These are phyloP conservation scores for Peromyscus melanophrys DNA, from an alignment of 2,797 vertebrate species.

Conservation along the genomic window DNA sequence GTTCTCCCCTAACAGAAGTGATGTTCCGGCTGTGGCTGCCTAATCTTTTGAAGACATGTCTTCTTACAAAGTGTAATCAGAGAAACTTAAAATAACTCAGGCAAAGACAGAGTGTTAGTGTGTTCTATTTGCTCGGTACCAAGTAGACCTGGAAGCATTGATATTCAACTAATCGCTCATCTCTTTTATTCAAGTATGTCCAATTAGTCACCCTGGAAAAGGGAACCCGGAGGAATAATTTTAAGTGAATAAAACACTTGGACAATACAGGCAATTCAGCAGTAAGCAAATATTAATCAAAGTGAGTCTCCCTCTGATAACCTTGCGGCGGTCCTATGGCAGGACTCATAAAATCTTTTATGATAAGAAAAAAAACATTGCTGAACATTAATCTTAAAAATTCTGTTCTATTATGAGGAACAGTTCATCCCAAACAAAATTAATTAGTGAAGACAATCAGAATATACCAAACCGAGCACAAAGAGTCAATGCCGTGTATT, in stretches of 20 bases:
- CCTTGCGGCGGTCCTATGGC: constrained; percentile 82
- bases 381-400: constrained; percentile 86
- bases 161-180: constrained; percentile 72
- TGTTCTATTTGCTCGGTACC: constrained; percentile 38
- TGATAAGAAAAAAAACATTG: constrained; percentile 82
- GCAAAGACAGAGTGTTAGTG: neutral
- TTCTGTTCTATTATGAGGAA: constrained; percentile 83
- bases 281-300: constrained; percentile 89
- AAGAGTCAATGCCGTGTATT: constrained; percentile 65
- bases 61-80: constrained; percentile 1
- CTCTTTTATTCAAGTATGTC: constrained; percentile 75
- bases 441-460: constrained; percentile 78
- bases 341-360: constrained; percentile 86
- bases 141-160: constrained; percentile 57
- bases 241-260: constrained; percentile 86
- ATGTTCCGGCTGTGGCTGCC: neutral
- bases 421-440: constrained; percentile 72
- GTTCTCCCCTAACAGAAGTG: neutral
- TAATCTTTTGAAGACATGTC: constrained; percentile 4
- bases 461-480: constrained; percentile 66
- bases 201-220: constrained; percentile 84
- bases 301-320: constrained; percentile 77
- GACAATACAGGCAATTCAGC: constrained; percentile 85
- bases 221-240: constrained; percentile 80
- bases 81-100: neutral